Conservation (phyloP, 2,113 vertebrate species). For the Aplodontia rufa region DNA sequence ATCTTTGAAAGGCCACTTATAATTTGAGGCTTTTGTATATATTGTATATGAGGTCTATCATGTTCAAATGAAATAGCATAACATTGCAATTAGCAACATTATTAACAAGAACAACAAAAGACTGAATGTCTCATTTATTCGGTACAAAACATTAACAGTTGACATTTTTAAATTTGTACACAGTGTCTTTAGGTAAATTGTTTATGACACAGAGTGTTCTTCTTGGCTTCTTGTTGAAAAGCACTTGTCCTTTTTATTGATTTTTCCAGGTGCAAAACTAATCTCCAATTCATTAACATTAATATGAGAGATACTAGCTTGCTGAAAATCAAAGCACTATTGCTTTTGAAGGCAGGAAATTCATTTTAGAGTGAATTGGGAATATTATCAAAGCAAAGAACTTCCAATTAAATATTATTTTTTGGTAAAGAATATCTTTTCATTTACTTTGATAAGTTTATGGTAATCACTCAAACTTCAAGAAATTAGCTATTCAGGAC, state of each 20-base stretch:
- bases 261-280: slow-evolving; percentile 60
- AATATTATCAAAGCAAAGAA: slow-evolving; percentile 47
- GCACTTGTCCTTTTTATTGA: slow-evolving; percentile 52
- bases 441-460: slow-evolving; percentile 8
- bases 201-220: neutral
- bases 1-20: neutral
- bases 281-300: slow-evolving; percentile 70
- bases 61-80: neutral
- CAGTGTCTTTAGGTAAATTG: neutral
- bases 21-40: neutral
- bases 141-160: neutral
- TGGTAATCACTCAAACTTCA: slow-evolving; percentile 22
- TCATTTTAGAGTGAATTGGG: neutral
- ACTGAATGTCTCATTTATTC: neutral
- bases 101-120: neutral
- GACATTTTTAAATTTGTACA: slow-evolving; percentile 20
- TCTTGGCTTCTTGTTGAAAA: neutral
- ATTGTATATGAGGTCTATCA: neutral
- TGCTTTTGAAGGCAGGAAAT: slow-evolving; percentile 24
- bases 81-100: slow-evolving; percentile 18
- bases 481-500: slow-evolving; percentile 28
- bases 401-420: slow-evolving; percentile 53
- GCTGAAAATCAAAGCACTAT: slow-evolving; percentile 22
- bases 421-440: slow-evolving; percentile 38
- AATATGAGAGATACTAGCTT: slow-evolving; percentile 48